Conservation (phyloP, 2,113 vertebrate species). For the Himantopus leucocephalus region DNA sequence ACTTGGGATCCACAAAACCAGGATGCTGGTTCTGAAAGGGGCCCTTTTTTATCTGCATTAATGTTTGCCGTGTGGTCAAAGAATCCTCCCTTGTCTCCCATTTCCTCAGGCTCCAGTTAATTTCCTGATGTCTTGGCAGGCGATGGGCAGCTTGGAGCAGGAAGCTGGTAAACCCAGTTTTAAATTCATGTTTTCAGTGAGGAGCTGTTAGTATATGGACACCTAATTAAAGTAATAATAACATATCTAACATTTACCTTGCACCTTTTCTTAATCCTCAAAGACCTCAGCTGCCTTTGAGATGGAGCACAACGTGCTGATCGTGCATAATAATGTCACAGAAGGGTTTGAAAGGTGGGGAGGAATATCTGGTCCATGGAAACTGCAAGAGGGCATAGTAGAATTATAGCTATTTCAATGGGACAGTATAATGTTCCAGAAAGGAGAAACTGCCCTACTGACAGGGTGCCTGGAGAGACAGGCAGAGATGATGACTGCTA, state of each 20-base stretch:
- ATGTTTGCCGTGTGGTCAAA: not conserved
- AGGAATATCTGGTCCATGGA: not conserved
- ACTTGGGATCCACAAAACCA: not conserved
- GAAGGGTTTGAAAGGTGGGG: not conserved
- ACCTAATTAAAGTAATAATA: conserved; percentile 5
- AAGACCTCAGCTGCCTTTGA: not conserved
- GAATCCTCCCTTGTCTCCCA: not conserved
- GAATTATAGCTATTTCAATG: not conserved
- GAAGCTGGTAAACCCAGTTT: not conserved
- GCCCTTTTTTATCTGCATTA: not conserved
- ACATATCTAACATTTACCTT: not conserved
- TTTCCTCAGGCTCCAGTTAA: not conserved
- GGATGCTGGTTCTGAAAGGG: not conserved
- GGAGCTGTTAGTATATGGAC: not conserved
- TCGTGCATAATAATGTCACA: not conserved
- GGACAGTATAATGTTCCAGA: not conserved
- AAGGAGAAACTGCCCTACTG: not conserved
- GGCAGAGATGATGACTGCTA: not conserved
- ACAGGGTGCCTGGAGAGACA: not conserved
- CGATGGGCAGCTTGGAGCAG: not conserved
- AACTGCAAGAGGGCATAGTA: not conserved
- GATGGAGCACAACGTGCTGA: not conserved
- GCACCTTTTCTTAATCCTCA: conserved; percentile 7
- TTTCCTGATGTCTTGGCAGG: not conserved
- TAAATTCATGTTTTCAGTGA: not conserved